These are phyloP conservation scores for Taurulus bubalis DNA, from an alignment of 2,113 vertebrate species.

Conservation along the genomic window DNA sequence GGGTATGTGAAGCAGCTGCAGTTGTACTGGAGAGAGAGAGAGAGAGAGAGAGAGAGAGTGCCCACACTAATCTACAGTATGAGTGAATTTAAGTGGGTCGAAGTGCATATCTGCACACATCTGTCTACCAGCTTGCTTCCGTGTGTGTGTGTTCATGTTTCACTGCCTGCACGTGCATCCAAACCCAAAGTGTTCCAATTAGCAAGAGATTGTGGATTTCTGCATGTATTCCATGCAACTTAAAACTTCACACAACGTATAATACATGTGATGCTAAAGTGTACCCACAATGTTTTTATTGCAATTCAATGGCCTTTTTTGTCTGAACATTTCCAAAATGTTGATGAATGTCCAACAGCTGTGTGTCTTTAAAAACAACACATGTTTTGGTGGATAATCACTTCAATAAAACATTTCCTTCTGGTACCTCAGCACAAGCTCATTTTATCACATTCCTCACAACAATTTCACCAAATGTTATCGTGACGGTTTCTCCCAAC, in stretches of 20 bases:
- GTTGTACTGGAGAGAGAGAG: slow-evolving; percentile 28
- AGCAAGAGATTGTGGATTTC: neutral
- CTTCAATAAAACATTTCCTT: neutral
- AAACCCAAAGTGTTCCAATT: neutral
- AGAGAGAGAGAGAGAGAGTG: neutral
- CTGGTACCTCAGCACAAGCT: neutral
- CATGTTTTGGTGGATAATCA: neutral
- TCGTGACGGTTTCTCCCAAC: neutral
- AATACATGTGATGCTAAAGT: no score
- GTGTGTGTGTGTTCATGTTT: neutral
- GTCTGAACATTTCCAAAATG: neutral
- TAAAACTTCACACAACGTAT: no score
- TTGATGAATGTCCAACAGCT: neutral
- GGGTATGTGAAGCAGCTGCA: slow-evolving; percentile 73
- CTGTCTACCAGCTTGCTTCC: slow-evolving; percentile 60
- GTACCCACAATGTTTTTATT: no score
- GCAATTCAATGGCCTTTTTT: no score
- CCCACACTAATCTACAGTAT: slow-evolving; percentile 32
- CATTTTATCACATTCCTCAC: neutral
- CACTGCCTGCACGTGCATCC: neutral
- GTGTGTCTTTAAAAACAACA: neutral
- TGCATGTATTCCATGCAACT: neutral
- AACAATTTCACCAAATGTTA: neutral
- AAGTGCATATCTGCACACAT: slow-evolving; percentile 58
- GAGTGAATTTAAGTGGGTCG: slow-evolving; percentile 47